Conservation (phyloP, 1,140 invertebrate species). For the Hyles euphorbiae region DNA sequence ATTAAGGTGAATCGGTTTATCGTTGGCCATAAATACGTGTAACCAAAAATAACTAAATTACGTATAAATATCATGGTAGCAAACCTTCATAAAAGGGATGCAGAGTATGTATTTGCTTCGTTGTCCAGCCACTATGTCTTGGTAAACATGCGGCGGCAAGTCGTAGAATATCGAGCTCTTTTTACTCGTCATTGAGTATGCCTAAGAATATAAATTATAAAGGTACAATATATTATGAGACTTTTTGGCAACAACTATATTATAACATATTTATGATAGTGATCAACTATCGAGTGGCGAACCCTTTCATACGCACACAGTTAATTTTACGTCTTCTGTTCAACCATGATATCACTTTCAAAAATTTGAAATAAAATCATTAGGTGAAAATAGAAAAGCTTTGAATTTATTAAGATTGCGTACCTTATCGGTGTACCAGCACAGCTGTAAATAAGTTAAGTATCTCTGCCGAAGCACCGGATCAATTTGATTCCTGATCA, state of each 20-base stretch:
- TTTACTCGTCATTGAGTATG: slow-evolving; percentile 48
- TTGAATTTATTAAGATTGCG: not conserved
- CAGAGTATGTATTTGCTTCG: slow-evolving; percentile 49
- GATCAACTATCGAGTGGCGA: not conserved
- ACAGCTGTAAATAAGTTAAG: slow-evolving; percentile 48
- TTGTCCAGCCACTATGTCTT: slow-evolving; percentile 52
- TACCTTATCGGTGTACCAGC: slow-evolving; percentile 58
- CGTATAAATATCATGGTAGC: not conserved
- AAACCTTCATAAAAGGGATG: slow-evolving; percentile 60
- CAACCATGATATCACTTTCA: no score
- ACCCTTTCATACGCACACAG: not conserved
- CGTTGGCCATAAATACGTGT: no score
- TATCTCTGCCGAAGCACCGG: slow-evolving; percentile 40
- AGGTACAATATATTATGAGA: not conserved
- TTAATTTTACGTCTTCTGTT: not conserved
- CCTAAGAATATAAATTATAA: slow-evolving; percentile 26
- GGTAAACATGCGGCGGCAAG: slow-evolving; percentile 52
- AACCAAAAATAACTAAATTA: no score
- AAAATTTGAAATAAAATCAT: no score
- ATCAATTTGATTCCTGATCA: slow-evolving; percentile 45
- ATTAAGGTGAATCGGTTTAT: no score
- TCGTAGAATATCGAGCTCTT: slow-evolving; percentile 53
- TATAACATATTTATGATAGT: not conserved
- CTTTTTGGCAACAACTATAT: not conserved
- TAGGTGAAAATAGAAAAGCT: no score